phyloP scores from a whole-genome alignment of 2,888 invertebrate genomes.

The Aplocera efformata region DNA sequence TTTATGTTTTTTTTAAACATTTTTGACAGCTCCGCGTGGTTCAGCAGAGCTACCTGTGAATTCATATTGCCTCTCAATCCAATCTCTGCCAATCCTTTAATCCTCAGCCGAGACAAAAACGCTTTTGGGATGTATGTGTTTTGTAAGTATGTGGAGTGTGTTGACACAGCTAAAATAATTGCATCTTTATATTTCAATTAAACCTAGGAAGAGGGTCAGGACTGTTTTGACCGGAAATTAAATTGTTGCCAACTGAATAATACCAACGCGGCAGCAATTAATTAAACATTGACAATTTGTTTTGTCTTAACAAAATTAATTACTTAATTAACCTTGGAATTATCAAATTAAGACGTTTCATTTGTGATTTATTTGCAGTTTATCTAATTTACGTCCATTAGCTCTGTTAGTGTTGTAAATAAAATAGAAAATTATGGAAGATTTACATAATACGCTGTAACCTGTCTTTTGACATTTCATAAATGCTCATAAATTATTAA shows the following conservation, averaged over 20 bases:
- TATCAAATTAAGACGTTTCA: conserved; percentile 26
- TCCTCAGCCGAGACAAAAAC: no score
- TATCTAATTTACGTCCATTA: conserved; percentile 18
- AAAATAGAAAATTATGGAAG: conserved; percentile 14
- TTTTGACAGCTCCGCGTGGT: no score
- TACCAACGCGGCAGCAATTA: conserved; percentile 31
- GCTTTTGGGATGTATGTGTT: no score
- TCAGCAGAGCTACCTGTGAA: no score
- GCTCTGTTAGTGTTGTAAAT: conserved; percentile 15
- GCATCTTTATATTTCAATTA: background rate
- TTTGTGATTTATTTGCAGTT: conserved; percentile 19
- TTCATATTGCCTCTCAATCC: no score
- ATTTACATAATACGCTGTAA: conserved; percentile 12
- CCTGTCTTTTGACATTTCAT: conserved; percentile 16
- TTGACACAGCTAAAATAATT: no score
- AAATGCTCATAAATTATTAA: conserved; percentile 2
- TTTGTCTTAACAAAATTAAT: conserved; percentile 45
- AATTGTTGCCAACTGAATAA: conserved; percentile 16
- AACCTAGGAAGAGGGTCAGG: no score
- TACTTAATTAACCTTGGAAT: conserved; percentile 39
- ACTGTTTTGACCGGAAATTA: conserved; percentile 30
- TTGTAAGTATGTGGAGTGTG: no score
- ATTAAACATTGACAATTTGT: conserved; percentile 34
- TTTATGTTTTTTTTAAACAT: no score
- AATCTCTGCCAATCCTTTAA: no score